A percentile compares a stretch with the other conserved stretches of the same genome.
phyloP scores from a whole-genome alignment of 1,140 invertebrate genomes.

The Tenebrio molitor region DNA sequence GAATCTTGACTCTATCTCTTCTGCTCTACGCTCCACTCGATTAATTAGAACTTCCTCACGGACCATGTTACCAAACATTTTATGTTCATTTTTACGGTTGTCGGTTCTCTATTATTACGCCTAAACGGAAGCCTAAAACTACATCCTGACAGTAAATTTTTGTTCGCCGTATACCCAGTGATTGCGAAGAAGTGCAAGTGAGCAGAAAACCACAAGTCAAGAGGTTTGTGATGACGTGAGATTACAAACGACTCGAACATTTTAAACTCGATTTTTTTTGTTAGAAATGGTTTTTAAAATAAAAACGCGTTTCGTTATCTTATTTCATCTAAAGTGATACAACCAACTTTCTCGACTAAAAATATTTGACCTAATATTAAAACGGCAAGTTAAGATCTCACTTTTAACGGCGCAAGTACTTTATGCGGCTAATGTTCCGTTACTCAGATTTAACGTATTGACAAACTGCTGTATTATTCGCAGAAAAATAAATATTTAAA shows the following conservation, averaged over 20 bases:
- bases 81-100: slow-evolving; percentile 14
- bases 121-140: background rate
- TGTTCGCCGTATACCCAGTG: too few relatives aligned
- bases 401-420: too few relatives aligned
- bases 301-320: slow-evolving; percentile 12
- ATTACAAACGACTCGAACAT: slow-evolving; percentile 10
- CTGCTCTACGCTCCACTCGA: background rate
- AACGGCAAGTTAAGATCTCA: too few relatives aligned
- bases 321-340: slow-evolving; percentile 1
- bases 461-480: too few relatives aligned
- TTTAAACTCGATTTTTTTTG: slow-evolving; percentile 23
- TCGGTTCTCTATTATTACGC: background rate
- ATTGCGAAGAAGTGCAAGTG: too few relatives aligned
- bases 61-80: slow-evolving; percentile 13
- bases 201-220: background rate
- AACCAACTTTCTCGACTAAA: background rate
- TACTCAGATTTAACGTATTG: too few relatives aligned
- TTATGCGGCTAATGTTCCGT: too few relatives aligned
- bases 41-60: slow-evolving; percentile 17
- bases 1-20: background rate
- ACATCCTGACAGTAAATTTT: too few relatives aligned
- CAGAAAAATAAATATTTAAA: too few relatives aligned
- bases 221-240: slow-evolving; percentile 20
- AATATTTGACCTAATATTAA: slow-evolving; percentile 1
- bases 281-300: slow-evolving; percentile 9